These are phyloP conservation scores for Nemurella pictetii DNA, from an alignment of 2,888 invertebrate species.

Conservation along the genomic window DNA sequence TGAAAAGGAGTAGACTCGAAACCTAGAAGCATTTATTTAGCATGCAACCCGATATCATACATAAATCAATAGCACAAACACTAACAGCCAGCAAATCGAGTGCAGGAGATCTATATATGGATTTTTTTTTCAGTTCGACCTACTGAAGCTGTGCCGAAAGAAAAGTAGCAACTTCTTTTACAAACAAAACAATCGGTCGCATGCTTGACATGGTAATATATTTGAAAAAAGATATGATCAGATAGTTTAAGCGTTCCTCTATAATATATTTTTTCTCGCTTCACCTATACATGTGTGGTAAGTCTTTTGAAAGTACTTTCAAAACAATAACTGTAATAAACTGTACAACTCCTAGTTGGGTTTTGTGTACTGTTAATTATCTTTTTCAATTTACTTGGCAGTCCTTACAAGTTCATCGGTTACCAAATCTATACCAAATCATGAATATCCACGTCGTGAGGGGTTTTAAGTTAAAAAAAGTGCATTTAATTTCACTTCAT, in stretches of 20 bases:
- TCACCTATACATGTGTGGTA: too few species aligned
- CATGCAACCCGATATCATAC: too few species aligned
- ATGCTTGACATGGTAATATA: neutral
- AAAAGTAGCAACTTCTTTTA: neutral
- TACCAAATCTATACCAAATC: too few species aligned
- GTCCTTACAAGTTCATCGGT: too few species aligned
- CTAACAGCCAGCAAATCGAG: too few species aligned
- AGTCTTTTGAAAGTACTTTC: neutral
- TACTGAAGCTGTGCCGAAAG: neutral
- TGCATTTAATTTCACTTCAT: neutral
- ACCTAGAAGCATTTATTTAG: too few species aligned
- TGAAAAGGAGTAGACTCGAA: too few species aligned
- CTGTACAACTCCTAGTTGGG: neutral
- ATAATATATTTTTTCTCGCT: too few species aligned
- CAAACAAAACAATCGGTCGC: neutral
- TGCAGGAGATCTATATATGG: too few species aligned
- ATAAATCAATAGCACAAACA: too few species aligned
- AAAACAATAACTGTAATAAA: neutral
- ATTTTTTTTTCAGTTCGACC: neutral
- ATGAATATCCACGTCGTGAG: too few species aligned
- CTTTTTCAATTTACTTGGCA: neutral
- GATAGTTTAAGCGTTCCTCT: neutral
- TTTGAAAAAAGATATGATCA: neutral
- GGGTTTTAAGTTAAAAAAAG: neutral
- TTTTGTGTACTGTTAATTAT: neutral